Percentiles rank a stretch among this genome's conserved stretches.
Conservation (phyloP, 2,113 vertebrate species). For the Serinus canaria region DNA sequence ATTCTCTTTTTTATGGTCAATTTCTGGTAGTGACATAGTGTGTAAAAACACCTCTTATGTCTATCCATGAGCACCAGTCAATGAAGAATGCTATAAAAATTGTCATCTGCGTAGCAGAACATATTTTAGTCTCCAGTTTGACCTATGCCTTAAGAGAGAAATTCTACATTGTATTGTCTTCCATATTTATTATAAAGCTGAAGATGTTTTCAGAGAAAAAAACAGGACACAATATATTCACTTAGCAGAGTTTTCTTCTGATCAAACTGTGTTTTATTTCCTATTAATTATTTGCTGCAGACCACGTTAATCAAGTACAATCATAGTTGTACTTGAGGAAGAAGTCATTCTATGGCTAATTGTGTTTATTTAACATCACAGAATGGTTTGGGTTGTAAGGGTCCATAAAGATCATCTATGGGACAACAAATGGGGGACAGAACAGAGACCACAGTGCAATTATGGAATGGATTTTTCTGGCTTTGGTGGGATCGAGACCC, state of each 20-base stretch:
- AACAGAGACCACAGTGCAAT: background rate
- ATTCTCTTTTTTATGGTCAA: background rate
- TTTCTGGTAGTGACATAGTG: background rate
- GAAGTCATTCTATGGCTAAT: background rate
- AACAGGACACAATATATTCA: background rate
- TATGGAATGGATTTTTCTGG: background rate
- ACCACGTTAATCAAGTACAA: background rate
- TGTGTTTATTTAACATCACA: background rate
- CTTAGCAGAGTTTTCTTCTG: background rate
- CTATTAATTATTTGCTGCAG: background rate
- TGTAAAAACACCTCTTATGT: background rate
- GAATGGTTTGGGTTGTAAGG: background rate
- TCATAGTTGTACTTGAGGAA: background rate
- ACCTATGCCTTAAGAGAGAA: background rate
- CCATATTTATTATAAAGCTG: background rate
- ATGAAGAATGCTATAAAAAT: background rate
- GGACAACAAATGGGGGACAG: background rate
- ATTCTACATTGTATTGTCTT: background rate
- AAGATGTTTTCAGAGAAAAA: background rate
- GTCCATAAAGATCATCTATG: accelerated
- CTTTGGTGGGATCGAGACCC: background rate
- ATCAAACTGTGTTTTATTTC: background rate
- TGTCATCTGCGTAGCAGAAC: background rate
- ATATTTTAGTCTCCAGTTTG: background rate
- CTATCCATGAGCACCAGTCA: background rate